These are phyloP conservation scores for Trypoxylon attenuatum DNA, from an alignment of 2,888 invertebrate genomes.

Conservation along the genomic window DNA sequence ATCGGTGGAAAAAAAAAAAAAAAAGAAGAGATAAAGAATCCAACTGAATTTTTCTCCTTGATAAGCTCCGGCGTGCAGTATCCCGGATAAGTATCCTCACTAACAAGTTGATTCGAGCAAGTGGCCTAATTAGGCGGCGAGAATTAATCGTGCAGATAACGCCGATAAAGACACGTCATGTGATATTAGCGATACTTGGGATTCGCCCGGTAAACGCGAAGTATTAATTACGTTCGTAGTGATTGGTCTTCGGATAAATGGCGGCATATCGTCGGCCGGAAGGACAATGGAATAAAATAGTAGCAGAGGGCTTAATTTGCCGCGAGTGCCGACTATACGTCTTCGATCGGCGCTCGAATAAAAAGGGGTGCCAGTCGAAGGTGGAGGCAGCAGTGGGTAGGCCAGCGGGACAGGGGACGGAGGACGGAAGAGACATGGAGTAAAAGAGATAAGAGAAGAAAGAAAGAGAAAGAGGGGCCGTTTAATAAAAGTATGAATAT, in stretches of 20 bases:
- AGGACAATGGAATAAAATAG: conserved; percentile 47
- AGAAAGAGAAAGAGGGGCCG: conserved; percentile 39
- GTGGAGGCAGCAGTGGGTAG: conserved; percentile 22
- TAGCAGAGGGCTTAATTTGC: conserved; percentile 51
- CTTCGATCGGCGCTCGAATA: conserved; percentile 41
- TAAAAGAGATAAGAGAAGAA: conserved; percentile 16
- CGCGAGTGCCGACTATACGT: conserved; percentile 47
- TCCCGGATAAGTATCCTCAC: too few relatives aligned
- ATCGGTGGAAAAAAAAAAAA: too few relatives aligned
- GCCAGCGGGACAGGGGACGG: conserved; percentile 2
- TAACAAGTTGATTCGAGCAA: too few relatives aligned
- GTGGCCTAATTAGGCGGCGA: conserved; percentile 30
- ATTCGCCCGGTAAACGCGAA: conserved; percentile 8
- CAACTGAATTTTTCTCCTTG: too few relatives aligned
- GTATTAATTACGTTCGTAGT: conserved; percentile 40
- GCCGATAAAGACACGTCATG: conserved; percentile 22
- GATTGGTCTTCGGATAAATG: conserved; percentile 29
- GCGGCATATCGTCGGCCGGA: conserved; percentile 36
- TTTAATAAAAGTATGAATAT: conserved; percentile 75
- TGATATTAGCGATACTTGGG: conserved; percentile 5
- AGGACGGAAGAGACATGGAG: conserved; percentile 15
- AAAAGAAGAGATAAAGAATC: too few relatives aligned
- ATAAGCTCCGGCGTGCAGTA: too few relatives aligned
- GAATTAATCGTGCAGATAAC: conserved; percentile 34
- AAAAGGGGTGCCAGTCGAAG: conserved; percentile 38